phyloP scores from a whole-genome alignment of 2,113 vertebrate species.

The Indicator indicator region DNA sequence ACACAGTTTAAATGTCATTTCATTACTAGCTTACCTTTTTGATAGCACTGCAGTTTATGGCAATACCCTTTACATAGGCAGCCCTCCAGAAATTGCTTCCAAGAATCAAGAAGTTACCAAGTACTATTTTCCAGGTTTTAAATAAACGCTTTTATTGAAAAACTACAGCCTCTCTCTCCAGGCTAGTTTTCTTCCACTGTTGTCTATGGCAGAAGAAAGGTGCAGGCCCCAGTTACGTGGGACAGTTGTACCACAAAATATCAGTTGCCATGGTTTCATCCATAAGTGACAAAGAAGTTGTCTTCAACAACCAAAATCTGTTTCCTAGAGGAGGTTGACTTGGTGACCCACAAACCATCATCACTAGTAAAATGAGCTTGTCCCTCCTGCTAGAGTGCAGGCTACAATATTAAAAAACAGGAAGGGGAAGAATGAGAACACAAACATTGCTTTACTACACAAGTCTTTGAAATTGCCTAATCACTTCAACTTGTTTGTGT shows the following conservation, averaged over 20 bases:
- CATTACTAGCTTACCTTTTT: background rate
- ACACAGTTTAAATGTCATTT: background rate
- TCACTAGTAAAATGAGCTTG: background rate
- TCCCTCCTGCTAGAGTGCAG: accelerated
- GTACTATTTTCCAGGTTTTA: background rate
- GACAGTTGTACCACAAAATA: background rate
- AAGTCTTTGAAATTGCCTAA: background rate
- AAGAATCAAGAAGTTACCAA: background rate
- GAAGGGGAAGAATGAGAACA: background rate
- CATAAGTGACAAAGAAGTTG: background rate
- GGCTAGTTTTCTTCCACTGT: background rate
- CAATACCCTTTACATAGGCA: accelerated
- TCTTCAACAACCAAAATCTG: background rate
- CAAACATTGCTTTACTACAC: background rate
- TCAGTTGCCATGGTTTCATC: background rate
- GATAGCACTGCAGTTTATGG: background rate
- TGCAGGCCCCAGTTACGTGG: background rate
- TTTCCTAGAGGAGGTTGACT: background rate
- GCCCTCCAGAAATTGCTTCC: background rate
- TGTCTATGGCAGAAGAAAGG: background rate
- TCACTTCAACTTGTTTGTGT: background rate
- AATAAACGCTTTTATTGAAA: background rate
- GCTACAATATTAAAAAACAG: background rate
- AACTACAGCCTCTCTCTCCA: background rate
- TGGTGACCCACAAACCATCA: accelerated